Base-by-base conservation (phyloP, 1,140 invertebrate species). In the Pachypsylla venusta region DNA sequence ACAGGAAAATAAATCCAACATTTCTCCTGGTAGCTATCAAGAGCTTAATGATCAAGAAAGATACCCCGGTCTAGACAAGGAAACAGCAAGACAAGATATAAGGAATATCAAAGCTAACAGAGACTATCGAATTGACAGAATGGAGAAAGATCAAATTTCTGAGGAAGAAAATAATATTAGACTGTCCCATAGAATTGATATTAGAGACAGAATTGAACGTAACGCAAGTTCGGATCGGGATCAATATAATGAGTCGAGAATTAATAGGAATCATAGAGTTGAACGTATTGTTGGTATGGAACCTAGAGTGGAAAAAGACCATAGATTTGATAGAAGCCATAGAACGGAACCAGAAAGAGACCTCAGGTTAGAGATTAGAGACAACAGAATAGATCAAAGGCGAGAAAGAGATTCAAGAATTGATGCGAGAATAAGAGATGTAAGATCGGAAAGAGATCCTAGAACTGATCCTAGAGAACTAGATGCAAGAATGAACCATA, bases 41-140 rank as follows among this genome's bases (percentile, higher is more conserved):
- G 77, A 79, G 55, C 65, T 79, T 13, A 70, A 75, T 2, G 76
- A 78, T 13, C 70, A 73, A 59, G 76, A 78, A 60, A 67, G 76
- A 65, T 78, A 75, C 60, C 75, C 76, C 2, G 75, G 76, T 2
- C 64, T 79, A 25, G 77, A 79, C 64, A 71, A 76, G 16, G 77
- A 79, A 16, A 75, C 72, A 28, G 74, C 76, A n/a, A 70, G 76
- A 60, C 67, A 71, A 3, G 61, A 57, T 67, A 70, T n/a, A 12
- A 10, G n/a, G 10, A 39, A 12, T 39, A 39, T n/a, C 1, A 67
- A 71, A 60, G 14, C 54, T 26, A 24, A 53, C 12, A 25, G n/a
- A 7, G 28, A 19, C 19, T 10, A 13, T 19, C 35, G 59, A 26
- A 28, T 26, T 22, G n/a, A 30, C 30, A 30, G 55, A 54, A 25